Conservation (phyloP, 2,888 invertebrate genomes). For the Diaprepes abbreviatus region DNA sequence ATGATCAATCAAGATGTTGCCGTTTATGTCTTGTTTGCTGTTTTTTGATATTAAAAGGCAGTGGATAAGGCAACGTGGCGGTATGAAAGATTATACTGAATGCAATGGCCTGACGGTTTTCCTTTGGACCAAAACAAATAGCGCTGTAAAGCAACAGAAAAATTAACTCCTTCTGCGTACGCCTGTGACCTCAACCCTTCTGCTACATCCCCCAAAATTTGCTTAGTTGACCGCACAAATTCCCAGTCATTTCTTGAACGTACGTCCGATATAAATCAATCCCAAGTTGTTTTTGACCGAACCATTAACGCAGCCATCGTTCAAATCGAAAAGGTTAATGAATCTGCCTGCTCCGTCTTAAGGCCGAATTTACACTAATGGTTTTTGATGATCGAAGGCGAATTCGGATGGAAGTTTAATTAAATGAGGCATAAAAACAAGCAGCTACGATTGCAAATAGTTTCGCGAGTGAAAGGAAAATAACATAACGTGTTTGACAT, state of each 20-base stretch:
- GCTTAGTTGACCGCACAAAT: conserved; percentile 10
- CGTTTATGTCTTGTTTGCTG: too few species aligned
- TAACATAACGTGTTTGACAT: too few species aligned
- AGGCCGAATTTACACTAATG: conserved; percentile 33
- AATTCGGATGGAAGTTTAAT: conserved; percentile 19
- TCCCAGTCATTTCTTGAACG: conserved; percentile 31
- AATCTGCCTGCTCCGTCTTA: conserved; percentile 26
- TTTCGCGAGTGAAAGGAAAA: too few species aligned
- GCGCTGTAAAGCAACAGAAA: too few species aligned
- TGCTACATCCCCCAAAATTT: background rate
- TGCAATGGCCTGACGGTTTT: too few species aligned
- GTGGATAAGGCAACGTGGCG: too few species aligned
- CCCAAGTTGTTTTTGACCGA: conserved; percentile 46
- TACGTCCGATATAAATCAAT: conserved; percentile 33
- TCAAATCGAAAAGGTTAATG: conserved; percentile 45
- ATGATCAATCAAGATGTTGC: too few species aligned
- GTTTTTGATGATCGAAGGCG: conserved; percentile 30
- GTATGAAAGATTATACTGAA: too few species aligned
- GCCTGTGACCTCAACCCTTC: background rate
- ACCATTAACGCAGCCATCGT: conserved; percentile 43
- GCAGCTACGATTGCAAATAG: background rate
- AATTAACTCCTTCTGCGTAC: too few species aligned
- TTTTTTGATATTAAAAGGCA: too few species aligned
- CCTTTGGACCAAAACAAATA: too few species aligned
- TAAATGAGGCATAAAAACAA: conserved; percentile 31